Base-by-base conservation (phyloP, 2,888 invertebrate species). In the Chalcis sispes region DNA sequence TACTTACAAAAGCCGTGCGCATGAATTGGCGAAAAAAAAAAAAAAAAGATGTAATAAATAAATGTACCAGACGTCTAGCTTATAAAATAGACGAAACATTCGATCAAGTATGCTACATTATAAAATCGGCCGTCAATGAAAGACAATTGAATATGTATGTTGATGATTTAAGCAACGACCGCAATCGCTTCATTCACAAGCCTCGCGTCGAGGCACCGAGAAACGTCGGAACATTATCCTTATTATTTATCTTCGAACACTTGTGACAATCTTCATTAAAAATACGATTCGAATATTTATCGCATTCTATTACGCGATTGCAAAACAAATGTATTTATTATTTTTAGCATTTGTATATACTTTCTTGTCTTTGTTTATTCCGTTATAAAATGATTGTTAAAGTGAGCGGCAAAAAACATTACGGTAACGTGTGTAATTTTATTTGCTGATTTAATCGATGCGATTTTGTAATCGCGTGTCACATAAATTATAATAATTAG, bases 121-220 rank as follows among this genome's bases (percentile, higher is more conserved):
- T 25, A 27, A 75, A 54, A 40, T 18, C 18, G 70, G 18, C 27
- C n/a, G n/a, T 42, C 40, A 65, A 71, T 71, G 66, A 42, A 36
- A 66, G 70, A 75, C 71, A 66, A 75, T 72, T 72, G 66, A 66
- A 75, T 66, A 61, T 32, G 54, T 40, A 62, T 62, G 50, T 58
- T 40, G 61, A 76, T 67, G 18, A 65, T 64, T 75, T 65, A 62
- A 58, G 56, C 50, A 29, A 20, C 48, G 32, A 42, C 29, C 29
- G 40, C 74, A 46, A 62, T 59, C 62, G 54, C 27, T 67, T 52
- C 13, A 56, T 58, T 56, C 18, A 48, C 52, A 40, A 15, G 23
- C 50, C 29, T 20, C 18, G 61, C n/a, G 25, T 52, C 46, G 13
- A 23, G 4, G 1, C 48, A 52, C 32, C 48, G 29, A n/a, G n/a